These are phyloP conservation scores for Scomber scombrus DNA, from an alignment of 2,113 vertebrate species.

Conservation along the genomic window DNA sequence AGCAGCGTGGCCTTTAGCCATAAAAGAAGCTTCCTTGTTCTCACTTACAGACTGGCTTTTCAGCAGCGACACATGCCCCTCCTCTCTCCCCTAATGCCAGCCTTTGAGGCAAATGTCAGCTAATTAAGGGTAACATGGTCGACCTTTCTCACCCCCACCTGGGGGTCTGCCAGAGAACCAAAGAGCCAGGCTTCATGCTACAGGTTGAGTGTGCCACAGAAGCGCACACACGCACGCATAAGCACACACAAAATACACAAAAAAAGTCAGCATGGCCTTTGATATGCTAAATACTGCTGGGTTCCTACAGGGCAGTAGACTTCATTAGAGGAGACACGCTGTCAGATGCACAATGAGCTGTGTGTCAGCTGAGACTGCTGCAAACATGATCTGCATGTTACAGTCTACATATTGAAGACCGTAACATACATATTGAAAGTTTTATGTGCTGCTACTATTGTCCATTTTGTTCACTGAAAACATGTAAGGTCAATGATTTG, in stretches of 20 bases:
- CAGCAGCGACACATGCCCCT: constrained; percentile 24
- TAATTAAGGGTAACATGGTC: constrained; percentile 81
- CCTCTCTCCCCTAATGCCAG: constrained; percentile 19
- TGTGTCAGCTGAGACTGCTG: not conserved
- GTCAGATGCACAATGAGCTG: constrained; percentile 10
- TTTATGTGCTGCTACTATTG: too few species aligned
- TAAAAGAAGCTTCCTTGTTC: constrained; percentile 39
- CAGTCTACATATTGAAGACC: too few species aligned
- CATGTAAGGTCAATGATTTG: not conserved
- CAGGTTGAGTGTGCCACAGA: constrained; percentile 37
- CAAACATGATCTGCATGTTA: not conserved
- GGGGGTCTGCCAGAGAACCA: constrained; percentile 23
- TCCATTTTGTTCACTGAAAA: not conserved
- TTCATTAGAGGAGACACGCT: constrained; percentile 52
- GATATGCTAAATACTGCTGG: constrained; percentile 57
- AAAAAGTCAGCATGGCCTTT: constrained; percentile 62
- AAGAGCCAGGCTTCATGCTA: constrained; percentile 18
- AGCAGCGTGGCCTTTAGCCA: constrained; percentile 66
- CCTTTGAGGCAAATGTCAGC: constrained; percentile 84
- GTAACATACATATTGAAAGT: too few species aligned
- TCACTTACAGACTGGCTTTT: constrained; percentile 43
- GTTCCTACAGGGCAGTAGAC: constrained; percentile 45
- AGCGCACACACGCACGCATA: constrained; percentile 7
- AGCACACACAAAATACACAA: constrained; percentile 15
- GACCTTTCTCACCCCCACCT: constrained; percentile 76